Evolutionary conservation across 2,888 invertebrate species (phyloP).

Genomic region (Pristionchus entomophagus): DNA sequence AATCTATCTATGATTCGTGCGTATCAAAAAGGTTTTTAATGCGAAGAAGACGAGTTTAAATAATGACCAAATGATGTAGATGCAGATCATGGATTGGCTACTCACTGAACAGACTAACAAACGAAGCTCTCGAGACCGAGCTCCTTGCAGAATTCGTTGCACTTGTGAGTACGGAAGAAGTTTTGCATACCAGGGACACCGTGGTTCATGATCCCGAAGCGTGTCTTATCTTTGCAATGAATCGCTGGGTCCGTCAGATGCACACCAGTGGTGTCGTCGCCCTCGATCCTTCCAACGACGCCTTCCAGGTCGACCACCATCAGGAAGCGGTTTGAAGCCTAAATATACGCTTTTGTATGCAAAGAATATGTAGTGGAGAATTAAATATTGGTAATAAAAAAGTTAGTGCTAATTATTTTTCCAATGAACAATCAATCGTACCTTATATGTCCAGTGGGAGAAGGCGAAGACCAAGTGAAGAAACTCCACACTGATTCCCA

Average conservation of each 20-base stretch:
- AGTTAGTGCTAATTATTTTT: not conserved
- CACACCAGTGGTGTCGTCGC: slow-evolving; percentile 1
- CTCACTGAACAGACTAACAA: not conserved
- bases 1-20: too few relatives aligned
- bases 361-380: not conserved
- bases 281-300: not conserved
- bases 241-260: slow-evolving; percentile 47
- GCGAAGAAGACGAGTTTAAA: too few relatives aligned
- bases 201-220: slow-evolving; percentile 38
- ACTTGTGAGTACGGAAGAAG: slow-evolving; percentile 36
- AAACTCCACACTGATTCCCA: slow-evolving; percentile 33
- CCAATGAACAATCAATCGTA: not conserved
- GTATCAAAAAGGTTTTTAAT: too few relatives aligned
- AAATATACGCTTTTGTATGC: not conserved
- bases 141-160: slow-evolving; percentile 40
- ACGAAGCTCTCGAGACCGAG: slow-evolving; percentile 3
- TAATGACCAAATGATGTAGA: too few relatives aligned
- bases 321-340: slow-evolving; percentile 25
- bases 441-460: slow-evolving; percentile 44
- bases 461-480: slow-evolving; percentile 31
- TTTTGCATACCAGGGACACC: slow-evolving; percentile 11
- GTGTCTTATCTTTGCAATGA: slow-evolving; percentile 35
- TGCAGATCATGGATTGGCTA: too few relatives aligned
- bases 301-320: slow-evolving; percentile 48
- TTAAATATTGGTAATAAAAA: not conserved